A percentile compares a stretch with the other conserved stretches of the same genome.
Conservation (phyloP, 2,888 invertebrate genomes). For the Apamea crenata region DNA sequence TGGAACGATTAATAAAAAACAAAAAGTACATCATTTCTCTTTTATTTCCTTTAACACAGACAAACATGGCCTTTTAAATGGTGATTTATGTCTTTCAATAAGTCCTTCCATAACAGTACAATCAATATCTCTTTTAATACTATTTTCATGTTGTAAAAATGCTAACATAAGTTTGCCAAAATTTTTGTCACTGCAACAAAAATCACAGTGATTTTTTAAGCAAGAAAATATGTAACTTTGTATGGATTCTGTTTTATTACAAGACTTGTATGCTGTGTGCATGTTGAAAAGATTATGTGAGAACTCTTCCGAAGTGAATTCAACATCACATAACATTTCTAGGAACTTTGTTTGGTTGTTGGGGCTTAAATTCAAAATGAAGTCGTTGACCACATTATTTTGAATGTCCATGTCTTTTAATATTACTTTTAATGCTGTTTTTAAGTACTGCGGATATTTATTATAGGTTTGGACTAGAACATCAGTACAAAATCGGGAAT, state of each 20-base stretch:
- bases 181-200: slow-evolving; percentile 73
- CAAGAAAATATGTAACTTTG: slow-evolving; percentile 73
- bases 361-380: slow-evolving; percentile 67
- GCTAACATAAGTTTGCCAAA: slow-evolving; percentile 78
- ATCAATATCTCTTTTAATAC: slow-evolving; percentile 24
- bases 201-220: slow-evolving; percentile 63
- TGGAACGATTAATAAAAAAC: background rate
- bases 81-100: slow-evolving; percentile 76
- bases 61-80: slow-evolving; percentile 79
- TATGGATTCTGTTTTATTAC: slow-evolving; percentile 70
- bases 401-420: slow-evolving; percentile 73
- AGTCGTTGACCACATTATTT: slow-evolving; percentile 75
- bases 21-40: slow-evolving; percentile 32
- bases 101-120: slow-evolving; percentile 70
- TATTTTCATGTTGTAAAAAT: slow-evolving; percentile 76
- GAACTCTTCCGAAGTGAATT: slow-evolving; percentile 73
- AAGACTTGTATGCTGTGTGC: slow-evolving; percentile 76
- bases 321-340: slow-evolving; percentile 63
- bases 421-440: slow-evolving; percentile 69
- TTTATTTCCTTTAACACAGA: slow-evolving; percentile 73
- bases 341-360: slow-evolving; percentile 69
- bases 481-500: slow-evolving; percentile 73
- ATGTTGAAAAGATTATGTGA: slow-evolving; percentile 75
- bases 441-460: slow-evolving; percentile 68
- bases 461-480: slow-evolving; percentile 73